Evolutionary conservation across 64 coral and sea anemone genomes (phyloP).

Genomic region (Pocillopora verrucosa): DNA sequence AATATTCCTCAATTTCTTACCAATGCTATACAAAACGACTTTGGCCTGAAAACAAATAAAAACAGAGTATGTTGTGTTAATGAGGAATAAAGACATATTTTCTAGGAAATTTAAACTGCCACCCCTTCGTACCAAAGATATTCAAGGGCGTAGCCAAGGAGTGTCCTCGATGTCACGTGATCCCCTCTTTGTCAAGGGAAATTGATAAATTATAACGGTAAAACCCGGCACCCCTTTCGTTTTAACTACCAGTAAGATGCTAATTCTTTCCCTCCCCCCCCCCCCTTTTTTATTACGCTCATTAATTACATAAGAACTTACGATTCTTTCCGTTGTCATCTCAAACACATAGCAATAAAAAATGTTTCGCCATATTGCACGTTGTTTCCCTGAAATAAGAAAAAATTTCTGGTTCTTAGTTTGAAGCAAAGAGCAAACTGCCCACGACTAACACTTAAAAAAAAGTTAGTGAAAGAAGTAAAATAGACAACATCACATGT

Average conservation of each 20-base stretch:
- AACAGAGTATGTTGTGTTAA: neutral
- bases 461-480: too few relatives aligned
- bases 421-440: too few relatives aligned
- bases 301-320: slow-evolving; percentile 33
- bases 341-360: slow-evolving; percentile 88
- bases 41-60: slow-evolving; percentile 60
- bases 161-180: too few relatives aligned
- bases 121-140: neutral
- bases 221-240: too few relatives aligned
- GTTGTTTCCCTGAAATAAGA: slow-evolving; percentile 63
- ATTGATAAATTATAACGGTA: too few relatives aligned
- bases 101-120: neutral
- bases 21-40: slow-evolving; percentile 85
- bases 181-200: too few relatives aligned
- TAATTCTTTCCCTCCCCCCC: too few relatives aligned
- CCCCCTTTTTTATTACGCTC: neutral
- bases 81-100: neutral
- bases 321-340: slow-evolving; percentile 70
- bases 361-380: slow-evolving; percentile 74
- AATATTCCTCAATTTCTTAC: slow-evolving; percentile 34
- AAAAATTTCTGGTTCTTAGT: neutral
- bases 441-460: too few relatives aligned
- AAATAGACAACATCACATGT: too few relatives aligned
- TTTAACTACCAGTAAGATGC: too few relatives aligned
- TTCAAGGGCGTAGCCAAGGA: too few relatives aligned